Conservation (phyloP, 2,113 vertebrate genomes). For the Okapia johnstoni region DNA sequence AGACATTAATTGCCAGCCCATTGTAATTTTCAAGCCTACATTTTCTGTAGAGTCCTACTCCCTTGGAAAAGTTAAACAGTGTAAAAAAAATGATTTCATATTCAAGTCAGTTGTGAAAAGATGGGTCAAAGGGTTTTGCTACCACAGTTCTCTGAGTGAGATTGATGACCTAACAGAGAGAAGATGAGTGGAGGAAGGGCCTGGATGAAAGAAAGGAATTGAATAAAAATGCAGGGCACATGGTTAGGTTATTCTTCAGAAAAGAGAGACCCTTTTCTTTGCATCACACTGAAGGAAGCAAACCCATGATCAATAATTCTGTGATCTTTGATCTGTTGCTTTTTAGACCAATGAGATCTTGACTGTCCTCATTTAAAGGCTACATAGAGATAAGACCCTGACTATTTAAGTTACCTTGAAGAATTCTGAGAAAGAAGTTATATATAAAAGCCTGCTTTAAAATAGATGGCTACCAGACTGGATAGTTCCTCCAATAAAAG, state of each 20-base stretch:
- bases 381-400: not conserved
- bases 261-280: not conserved
- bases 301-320: slow-evolving; percentile 19
- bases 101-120: not conserved
- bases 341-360: slow-evolving; percentile 15
- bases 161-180: not conserved
- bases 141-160: not conserved
- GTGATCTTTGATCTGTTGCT: slow-evolving; percentile 38
- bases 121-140: not conserved
- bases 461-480: slow-evolving; percentile 41
- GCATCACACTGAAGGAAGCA: not conserved
- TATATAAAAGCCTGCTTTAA: slow-evolving; percentile 41
- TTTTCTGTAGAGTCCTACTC: not conserved
- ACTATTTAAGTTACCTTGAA: slow-evolving; percentile 46
- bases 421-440: slow-evolving; percentile 41
- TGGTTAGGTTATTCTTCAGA: not conserved
- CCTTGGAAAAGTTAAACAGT: not conserved
- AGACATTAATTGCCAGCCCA: not conserved
- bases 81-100: not conserved
- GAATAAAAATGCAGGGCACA: not conserved
- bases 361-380: slow-evolving; percentile 22
- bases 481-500: slow-evolving; percentile 24
- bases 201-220: not conserved
- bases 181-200: not conserved
- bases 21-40: not conserved